These are phyloP conservation scores for Struthidea cinerea DNA, from an alignment of 2,113 vertebrate species.

Conservation along the genomic window DNA sequence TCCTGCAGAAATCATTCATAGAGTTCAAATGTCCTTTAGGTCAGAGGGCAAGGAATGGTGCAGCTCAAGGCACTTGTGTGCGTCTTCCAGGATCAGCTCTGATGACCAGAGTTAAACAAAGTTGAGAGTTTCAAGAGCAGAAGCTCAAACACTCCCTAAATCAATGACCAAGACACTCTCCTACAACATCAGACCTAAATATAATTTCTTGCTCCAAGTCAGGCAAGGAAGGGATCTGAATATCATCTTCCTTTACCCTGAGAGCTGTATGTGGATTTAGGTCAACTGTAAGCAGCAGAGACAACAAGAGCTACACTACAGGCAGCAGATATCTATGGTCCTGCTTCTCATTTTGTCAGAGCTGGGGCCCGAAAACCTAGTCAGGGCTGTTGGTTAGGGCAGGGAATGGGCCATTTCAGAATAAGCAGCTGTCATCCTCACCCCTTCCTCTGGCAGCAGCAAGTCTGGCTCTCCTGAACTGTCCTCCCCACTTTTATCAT, in stretches of 20 bases:
- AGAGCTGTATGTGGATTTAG: background rate
- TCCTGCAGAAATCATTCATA: rapidly evolving
- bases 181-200: background rate
- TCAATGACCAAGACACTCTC: background rate
- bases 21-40: background rate
- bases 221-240: background rate
- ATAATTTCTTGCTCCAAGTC: background rate
- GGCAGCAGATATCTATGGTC: background rate
- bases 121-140: background rate
- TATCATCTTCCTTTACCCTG: background rate
- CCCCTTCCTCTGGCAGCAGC: background rate
- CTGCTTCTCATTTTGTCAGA: background rate
- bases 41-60: background rate
- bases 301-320: background rate
- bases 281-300: background rate
- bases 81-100: background rate
- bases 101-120: background rate
- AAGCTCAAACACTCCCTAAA: background rate
- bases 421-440: background rate
- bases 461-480: background rate
- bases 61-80: rapidly evolving
- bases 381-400: background rate
- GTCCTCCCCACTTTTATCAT: background rate
- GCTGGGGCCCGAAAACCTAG: background rate
- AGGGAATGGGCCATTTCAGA: background rate